phyloP scores from a whole-genome alignment of 1,140 invertebrate species.

The Cotesia vestalis region DNA sequence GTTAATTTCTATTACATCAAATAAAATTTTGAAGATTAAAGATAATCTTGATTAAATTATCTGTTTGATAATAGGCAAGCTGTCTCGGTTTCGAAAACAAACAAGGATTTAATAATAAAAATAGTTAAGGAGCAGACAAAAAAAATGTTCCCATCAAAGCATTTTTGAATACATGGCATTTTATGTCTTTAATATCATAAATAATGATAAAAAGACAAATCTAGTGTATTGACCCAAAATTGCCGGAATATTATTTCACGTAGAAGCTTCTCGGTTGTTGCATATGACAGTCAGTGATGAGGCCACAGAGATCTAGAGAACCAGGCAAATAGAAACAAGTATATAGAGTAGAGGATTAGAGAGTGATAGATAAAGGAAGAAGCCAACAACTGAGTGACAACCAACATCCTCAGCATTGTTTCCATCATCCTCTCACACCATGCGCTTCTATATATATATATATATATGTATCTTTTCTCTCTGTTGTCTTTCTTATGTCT shows the following conservation, averaged over 20 bases:
- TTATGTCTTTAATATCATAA: no score
- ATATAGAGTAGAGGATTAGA: background rate
- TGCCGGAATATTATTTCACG: conserved; percentile 1
- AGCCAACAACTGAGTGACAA: conserved; percentile 17
- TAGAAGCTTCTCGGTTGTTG: conserved; percentile 9
- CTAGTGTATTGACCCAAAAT: background rate
- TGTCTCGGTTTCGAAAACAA: no score
- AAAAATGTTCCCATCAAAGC: no score
- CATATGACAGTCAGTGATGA: conserved; percentile 18
- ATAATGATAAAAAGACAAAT: background rate
- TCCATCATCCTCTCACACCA: background rate
- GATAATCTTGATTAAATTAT: no score
- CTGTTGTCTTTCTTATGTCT: background rate
- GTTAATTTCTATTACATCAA: no score
- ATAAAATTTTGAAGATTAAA: no score
- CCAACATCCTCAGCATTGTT: conserved; percentile 7
- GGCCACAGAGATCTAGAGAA: background rate
- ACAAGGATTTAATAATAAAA: no score
- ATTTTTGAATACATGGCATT: no score
- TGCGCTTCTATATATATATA: background rate
- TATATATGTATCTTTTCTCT: background rate
- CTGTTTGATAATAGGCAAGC: no score
- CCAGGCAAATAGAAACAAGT: background rate
- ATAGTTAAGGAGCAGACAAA: no score
- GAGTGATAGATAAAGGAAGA: conserved; percentile 13